phyloP scores from a whole-genome alignment of 2,113 vertebrate genomes.

The Vombatus ursinus region DNA sequence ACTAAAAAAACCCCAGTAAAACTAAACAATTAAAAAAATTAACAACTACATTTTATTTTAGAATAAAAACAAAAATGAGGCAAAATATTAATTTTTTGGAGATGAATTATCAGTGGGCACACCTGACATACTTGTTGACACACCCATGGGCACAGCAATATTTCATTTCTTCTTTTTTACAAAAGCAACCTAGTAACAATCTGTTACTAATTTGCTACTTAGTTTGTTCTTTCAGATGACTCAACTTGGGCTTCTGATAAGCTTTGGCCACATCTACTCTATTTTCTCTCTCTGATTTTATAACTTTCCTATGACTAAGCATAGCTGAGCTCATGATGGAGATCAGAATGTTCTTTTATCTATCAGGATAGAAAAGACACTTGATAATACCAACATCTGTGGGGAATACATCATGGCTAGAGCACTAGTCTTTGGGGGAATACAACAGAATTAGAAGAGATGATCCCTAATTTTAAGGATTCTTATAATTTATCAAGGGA shows the following conservation, averaged over 20 bases:
- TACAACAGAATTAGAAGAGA: background rate
- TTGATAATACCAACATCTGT: background rate
- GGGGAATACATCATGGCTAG: background rate
- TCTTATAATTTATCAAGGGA: background rate
- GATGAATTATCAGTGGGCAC: no score
- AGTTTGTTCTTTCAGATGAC: slow-evolving; percentile 32
- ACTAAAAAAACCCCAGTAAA: no score
- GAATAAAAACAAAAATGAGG: no score
- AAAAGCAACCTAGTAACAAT: background rate
- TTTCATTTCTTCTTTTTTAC: background rate
- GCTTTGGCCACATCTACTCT: slow-evolving; percentile 11
- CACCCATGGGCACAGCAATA: no score
- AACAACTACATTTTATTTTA: no score
- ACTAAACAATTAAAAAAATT: no score
- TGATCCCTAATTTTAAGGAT: background rate
- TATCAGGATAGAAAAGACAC: background rate
- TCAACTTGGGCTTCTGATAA: slow-evolving; percentile 22
- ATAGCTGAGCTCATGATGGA: background rate
- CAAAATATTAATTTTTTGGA: no score
- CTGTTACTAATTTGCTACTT: background rate
- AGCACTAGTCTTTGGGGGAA: background rate
- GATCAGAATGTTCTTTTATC: background rate
- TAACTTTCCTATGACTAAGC: slow-evolving; percentile 4
- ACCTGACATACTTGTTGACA: no score
- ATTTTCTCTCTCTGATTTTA: background rate